Percentiles rank a stretch among this genome's conserved stretches.
Conservation (phyloP, 2,113 vertebrate genomes). For the Alexandromys fortis region DNA sequence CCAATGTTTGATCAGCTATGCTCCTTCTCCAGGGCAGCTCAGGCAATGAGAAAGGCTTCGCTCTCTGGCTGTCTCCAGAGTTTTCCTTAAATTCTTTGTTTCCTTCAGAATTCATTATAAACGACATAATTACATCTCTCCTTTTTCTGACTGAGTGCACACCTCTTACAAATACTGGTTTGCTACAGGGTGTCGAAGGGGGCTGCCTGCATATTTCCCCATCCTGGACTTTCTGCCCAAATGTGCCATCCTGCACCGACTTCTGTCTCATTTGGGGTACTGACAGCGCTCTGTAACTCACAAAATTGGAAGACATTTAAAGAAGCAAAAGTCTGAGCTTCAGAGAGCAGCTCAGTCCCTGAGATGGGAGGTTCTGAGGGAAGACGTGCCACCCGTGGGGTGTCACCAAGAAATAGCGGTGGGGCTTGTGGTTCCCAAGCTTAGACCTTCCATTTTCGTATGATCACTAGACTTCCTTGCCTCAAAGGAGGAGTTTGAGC, state of each 20-base stretch:
- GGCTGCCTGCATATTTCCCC: constrained; percentile 65
- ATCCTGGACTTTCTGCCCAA: neutral
- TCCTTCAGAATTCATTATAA: constrained; percentile 86
- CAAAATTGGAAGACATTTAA: neutral
- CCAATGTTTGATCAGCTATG: constrained; percentile 82
- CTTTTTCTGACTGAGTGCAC: constrained; percentile 83
- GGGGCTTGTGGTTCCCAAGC: neutral
- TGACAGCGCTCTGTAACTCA: neutral
- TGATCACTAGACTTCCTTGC: neutral
- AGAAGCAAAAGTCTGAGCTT: neutral
- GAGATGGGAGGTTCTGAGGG: neutral
- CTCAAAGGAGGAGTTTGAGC: neutral
- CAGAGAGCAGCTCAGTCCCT: neutral
- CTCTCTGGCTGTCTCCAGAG: constrained; percentile 77
- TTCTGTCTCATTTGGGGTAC: neutral
- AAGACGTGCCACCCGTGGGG: neutral
- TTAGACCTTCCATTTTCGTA: neutral
- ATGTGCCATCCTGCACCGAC: neutral
- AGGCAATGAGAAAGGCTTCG: constrained; percentile 70
- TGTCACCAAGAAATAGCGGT: neutral
- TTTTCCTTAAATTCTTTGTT: constrained; percentile 86
- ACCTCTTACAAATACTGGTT: constrained; percentile 86
- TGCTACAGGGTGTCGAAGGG: constrained; percentile 78
- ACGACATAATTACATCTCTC: constrained; percentile 86
- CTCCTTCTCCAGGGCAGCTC: constrained; percentile 75